These are phyloP conservation scores for Nebria salina DNA, from an alignment of 2,888 invertebrate species.

Conservation along the genomic window DNA sequence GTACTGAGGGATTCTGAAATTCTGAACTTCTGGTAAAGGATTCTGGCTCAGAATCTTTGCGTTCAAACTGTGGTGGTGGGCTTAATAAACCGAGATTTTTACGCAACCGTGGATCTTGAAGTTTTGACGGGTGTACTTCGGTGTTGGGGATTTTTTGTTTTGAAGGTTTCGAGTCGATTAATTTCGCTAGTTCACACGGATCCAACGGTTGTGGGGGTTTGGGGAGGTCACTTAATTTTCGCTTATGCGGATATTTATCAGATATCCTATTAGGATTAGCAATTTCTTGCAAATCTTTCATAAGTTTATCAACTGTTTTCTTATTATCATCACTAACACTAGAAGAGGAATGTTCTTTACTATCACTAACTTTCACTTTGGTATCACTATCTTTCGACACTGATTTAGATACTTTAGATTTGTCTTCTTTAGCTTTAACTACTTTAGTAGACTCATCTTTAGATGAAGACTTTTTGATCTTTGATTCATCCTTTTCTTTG, in stretches of 20 bases:
- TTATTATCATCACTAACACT: constrained; percentile 14
- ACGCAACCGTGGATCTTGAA: constrained; percentile 26
- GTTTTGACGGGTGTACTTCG: constrained; percentile 36
- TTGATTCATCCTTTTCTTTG: constrained; percentile 23
- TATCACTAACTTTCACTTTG: constrained; percentile 13
- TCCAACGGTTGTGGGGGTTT: constrained; percentile 9
- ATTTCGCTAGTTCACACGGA: background rate
- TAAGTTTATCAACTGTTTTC: constrained; percentile 23
- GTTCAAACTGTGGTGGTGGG: background rate
- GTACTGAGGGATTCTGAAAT: constrained; percentile 2
- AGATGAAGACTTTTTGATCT: constrained; percentile 8
- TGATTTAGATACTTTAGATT: background rate
- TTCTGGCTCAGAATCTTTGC: background rate
- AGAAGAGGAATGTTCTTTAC: constrained; percentile 4
- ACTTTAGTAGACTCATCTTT: constrained; percentile 7
- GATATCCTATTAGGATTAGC: constrained; percentile 19
- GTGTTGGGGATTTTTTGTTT: constrained; percentile 26
- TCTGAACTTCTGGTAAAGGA: background rate
- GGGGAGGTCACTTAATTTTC: constrained; percentile 32
- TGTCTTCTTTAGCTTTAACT: background rate
- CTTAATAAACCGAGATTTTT: constrained; percentile 1
- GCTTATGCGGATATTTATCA: constrained; percentile 42
- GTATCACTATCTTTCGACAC: constrained; percentile 7
- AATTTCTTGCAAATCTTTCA: constrained; percentile 28
- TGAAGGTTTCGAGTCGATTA: constrained; percentile 6